phyloP scores from a whole-genome alignment of 2,113 vertebrate species.

The Anolis sagrei region DNA sequence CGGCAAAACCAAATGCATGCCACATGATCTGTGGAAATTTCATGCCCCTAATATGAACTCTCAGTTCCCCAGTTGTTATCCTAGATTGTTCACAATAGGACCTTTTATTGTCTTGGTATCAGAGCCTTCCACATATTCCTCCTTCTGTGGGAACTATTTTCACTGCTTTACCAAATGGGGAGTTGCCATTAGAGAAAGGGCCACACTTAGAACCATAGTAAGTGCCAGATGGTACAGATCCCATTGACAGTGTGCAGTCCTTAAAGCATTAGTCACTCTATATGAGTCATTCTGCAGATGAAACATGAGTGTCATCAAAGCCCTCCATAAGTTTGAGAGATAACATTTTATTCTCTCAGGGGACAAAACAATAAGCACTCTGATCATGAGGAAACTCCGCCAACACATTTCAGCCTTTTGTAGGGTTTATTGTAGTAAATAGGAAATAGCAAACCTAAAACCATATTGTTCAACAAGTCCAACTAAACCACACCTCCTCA shows the following conservation, averaged over 20 bases:
- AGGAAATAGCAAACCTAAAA: too few relatives aligned
- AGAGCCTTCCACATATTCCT: background rate
- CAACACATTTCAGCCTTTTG: background rate
- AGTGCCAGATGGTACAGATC: slow-evolving; percentile 16
- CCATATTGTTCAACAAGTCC: too few relatives aligned
- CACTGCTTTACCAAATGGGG: background rate
- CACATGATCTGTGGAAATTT: slow-evolving; percentile 6
- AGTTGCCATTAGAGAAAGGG: background rate
- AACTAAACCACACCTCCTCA: too few relatives aligned
- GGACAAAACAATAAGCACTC: background rate
- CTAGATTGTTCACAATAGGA: slow-evolving; percentile 22
- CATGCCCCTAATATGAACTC: slow-evolving; percentile 12
- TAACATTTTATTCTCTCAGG: slow-evolving; percentile 9
- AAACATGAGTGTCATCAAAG: slow-evolving; percentile 17
- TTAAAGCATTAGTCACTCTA: background rate
- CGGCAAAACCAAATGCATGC: background rate
- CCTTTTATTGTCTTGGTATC: slow-evolving; percentile 15
- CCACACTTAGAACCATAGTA: background rate
- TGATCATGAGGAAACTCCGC: background rate
- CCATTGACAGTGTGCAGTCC: background rate
- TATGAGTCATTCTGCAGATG: background rate
- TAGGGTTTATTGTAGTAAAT: too few relatives aligned
- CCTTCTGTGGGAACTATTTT: background rate
- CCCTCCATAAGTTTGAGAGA: slow-evolving; percentile 9
- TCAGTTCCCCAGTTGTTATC: background rate